A percentile compares a stretch with the other conserved stretches of the same genome.
Evolutionary conservation across 1,140 invertebrate species (phyloP).

Genomic region (Drosophila guanche): DNA sequence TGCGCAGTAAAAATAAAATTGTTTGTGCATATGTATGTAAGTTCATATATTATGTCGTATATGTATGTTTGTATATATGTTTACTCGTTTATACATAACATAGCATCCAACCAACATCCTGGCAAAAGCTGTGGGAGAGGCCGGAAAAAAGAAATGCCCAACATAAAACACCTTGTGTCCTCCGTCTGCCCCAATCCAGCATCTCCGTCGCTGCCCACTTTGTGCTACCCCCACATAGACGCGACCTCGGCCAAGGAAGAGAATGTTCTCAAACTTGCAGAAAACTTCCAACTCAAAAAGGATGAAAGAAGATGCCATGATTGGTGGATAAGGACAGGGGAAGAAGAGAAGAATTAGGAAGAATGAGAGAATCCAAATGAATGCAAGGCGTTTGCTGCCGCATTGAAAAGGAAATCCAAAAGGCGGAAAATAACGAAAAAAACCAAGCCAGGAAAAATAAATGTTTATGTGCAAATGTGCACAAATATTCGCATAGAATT

Average conservation of each 20-base stretch:
- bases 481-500: conserved; percentile 3
- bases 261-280: conserved; percentile 55
- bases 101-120: too few relatives aligned
- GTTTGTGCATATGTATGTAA: conserved; percentile 5
- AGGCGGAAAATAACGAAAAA: conserved; percentile 61
- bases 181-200: not conserved
- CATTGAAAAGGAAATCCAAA: conserved; percentile 60
- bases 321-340: not conserved
- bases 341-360: conserved; percentile 18
- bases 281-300: conserved; percentile 8
- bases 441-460: conserved; percentile 39
- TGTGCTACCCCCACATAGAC: conserved; percentile 10
- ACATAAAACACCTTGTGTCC: conserved; percentile 69
- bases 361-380: conserved; percentile 62
- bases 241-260: conserved; percentile 68
- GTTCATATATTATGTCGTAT: conserved; percentile 8
- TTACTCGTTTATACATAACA: conserved; percentile 22
- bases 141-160: conserved; percentile 25
- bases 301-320: conserved; percentile 15
- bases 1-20: too few relatives aligned
- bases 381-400: conserved; percentile 30
- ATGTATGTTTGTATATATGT: not conserved
- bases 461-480: conserved; percentile 36
- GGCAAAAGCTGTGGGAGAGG: too few relatives aligned
- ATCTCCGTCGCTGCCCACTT: not conserved